Evolutionary conservation across 2,797 vertebrate genomes (phyloP).

Genomic region (Pempheris klunzingeri): DNA sequence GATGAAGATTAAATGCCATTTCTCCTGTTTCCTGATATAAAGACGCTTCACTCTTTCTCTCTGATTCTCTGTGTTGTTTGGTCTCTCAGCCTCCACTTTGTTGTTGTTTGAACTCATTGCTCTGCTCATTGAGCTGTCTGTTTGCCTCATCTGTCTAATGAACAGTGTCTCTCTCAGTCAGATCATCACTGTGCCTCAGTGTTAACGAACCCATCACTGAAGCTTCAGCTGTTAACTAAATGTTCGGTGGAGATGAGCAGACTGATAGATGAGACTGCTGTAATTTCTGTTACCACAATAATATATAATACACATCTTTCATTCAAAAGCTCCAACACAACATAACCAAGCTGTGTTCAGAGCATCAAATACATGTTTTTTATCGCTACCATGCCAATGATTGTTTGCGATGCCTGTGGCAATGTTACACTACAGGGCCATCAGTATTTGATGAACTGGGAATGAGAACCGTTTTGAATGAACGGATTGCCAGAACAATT

Average conservation of each 20-base stretch:
- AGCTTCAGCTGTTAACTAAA: not conserved
- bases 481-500: too few relatives aligned
- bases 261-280: not conserved
- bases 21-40: conserved; percentile 27
- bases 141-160: conserved; percentile 31
- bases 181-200: conserved; percentile 1
- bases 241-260: not conserved
- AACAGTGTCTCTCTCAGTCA: conserved; percentile 8
- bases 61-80: not conserved
- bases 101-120: conserved; percentile 17
- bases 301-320: not conserved
- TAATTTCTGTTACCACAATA: too few relatives aligned
- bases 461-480: too few relatives aligned
- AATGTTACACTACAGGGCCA: too few relatives aligned
- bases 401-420: too few relatives aligned
- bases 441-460: too few relatives aligned
- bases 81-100: not conserved
- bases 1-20: conserved; percentile 47
- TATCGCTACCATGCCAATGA: too few relatives aligned
- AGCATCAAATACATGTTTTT: too few relatives aligned
- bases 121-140: conserved; percentile 43
- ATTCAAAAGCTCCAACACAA: not conserved
- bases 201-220: conserved; percentile 19
- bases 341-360: too few relatives aligned
- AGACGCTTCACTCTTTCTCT: not conserved